Base-by-base conservation (phyloP, 2,888 invertebrate genomes). In the Apotomis capreana region DNA sequence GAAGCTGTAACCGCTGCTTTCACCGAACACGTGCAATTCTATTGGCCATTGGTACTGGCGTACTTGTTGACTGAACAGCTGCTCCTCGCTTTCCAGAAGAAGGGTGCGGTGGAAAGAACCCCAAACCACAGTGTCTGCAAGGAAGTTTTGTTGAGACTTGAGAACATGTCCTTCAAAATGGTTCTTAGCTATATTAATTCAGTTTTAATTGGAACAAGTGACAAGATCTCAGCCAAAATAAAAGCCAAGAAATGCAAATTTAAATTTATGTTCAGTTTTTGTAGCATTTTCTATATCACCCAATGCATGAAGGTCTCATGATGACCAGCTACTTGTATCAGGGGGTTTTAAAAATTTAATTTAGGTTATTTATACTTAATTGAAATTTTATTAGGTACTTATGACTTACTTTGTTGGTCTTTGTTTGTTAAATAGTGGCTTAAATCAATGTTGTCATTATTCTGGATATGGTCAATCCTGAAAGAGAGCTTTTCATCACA, bases 21-120 rank as follows among this genome's bases (percentile, higher is more conserved):
- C 87, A 9, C 80, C 83, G 37, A 79, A 81, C 15, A 88, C 78
- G 69, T 89, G 87, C 9, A 92, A 59, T 78, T 93, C 92, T 3
- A 93, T 70, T 0, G 92, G 92, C 92, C 92, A 92, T 40, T 82
- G 79, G 75, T 83, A 84, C 1, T 75, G 73, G 2, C 84, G 84
- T 5, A 92, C 70, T 61, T 86, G 84, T 2, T 81, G 74, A 61
- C 68, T 74, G 3, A 92, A 74, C 84, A 84, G 87, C 2, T 54
- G 37, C 37, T 87, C 87, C 0, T 80, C 74, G 12, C 79, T 73
- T 13, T 80, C 76, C 3, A 90, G 74, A 63, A 92, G 74, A 2
- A 92, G 78, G 5, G 86, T 85, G 3, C 92, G 89, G 54, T 91
- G 92, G 77, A 91, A 92, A 0, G 93, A 91, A 10, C 83, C 84